Base-by-base conservation (phyloP, 1,140 invertebrate genomes). In the Drosophila nikananu region DNA sequence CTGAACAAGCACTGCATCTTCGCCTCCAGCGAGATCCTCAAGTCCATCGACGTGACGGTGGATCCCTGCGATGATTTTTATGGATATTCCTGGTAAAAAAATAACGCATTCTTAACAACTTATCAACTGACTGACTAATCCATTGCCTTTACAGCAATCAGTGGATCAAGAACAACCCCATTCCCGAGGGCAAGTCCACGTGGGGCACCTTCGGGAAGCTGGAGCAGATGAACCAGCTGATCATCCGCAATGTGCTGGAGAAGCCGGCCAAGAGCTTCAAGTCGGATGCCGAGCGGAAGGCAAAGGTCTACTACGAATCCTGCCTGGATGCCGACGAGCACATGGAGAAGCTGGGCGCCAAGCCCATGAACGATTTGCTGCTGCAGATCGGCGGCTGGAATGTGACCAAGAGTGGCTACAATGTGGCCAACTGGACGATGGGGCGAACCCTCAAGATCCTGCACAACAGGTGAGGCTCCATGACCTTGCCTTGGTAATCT, bases 51-150 rank as follows among this genome's bases (percentile, higher is more conserved):
- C 92, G 92, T 93, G 1, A 94, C 93, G 2, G 95, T 96, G 4
- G 95, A 99, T 93, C 98, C 98, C 0, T 99, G 99, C 93, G 95
- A 98, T 10, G 98, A 99, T 93, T 99, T 99, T 94, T 99, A 99
- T 93, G 94, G 97, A 61, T 99, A 97, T 93, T 95, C 98, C 0
- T 99, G 98, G 91, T 92, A 10, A 30, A 27, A 5, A 0, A 1
- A 8, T 30, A 8, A 30, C 7, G 7, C 8, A 1, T 30, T 30
- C 1, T 30, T 0, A 27, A 27, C 25, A 23, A 27, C 7, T 27
- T 27, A 27, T 1, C 1, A 27, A 27, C 27, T 27, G 4, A 27
- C 6, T 27, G 0, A 27, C 30, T 37, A 74, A 21, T 2, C 4
- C 4, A 1, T 25, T 49, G 9, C 25, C 0, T 15, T 25, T 15